Conservation (phyloP, 2,113 vertebrate species). For the Capra hircus region DNA sequence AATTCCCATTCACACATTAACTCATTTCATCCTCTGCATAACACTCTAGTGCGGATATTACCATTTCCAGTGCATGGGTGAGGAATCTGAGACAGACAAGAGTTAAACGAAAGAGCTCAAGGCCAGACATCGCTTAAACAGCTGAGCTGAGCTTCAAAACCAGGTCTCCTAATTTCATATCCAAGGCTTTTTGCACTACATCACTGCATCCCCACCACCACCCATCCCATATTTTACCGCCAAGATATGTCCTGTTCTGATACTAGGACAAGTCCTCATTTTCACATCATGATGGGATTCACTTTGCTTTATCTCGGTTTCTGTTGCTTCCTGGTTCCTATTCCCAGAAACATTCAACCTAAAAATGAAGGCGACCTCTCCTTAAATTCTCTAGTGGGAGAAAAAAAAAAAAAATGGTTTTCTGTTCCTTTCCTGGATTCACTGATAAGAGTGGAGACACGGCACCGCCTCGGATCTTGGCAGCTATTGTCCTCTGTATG, state of each 20-base stretch:
- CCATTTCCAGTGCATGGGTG: not conserved
- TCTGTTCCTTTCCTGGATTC: constrained; percentile 72
- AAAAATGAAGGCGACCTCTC: not conserved
- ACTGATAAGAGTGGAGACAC: constrained; percentile 1
- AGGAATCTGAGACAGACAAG: not conserved
- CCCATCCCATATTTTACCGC: not conserved
- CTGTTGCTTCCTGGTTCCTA: constrained; percentile 4
- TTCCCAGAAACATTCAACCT: not conserved
- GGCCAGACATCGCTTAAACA: not conserved
- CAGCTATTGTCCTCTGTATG: constrained; percentile 65
- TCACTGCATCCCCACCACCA: not conserved
- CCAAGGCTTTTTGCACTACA: not conserved
- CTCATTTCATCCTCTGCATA: not conserved
- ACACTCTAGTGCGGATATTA: not conserved
- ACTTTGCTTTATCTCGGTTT: not conserved
- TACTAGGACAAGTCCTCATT: not conserved
- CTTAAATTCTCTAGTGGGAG: not conserved
- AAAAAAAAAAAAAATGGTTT: not conserved
- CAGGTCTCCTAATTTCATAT: not conserved
- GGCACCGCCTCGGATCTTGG: not conserved
- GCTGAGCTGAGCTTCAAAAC: not conserved
- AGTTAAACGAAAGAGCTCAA: not conserved
- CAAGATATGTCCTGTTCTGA: fast-evolving
- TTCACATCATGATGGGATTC: not conserved
- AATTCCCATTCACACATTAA: not conserved